These are phyloP conservation scores for Sebastes minor DNA, from an alignment of 2,797 vertebrate species.

Conservation along the genomic window DNA sequence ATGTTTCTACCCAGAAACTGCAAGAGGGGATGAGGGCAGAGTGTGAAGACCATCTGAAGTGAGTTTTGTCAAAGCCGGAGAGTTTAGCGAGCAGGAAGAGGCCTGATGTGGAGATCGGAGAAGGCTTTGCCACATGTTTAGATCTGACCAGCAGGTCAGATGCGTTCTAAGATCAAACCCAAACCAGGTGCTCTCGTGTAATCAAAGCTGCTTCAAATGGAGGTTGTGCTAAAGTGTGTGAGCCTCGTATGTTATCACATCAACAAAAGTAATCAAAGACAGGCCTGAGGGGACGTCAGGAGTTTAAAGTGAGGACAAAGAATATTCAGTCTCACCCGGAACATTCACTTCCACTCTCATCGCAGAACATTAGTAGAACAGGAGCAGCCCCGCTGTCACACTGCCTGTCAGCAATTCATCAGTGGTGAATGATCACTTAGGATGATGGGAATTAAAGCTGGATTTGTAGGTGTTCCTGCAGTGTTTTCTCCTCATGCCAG, in stretches of 20 bases:
- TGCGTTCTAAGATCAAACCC: slow-evolving; percentile 57
- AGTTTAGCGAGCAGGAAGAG: slow-evolving; percentile 51
- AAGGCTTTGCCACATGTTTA: slow-evolving; percentile 51
- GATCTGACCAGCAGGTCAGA: slow-evolving; percentile 31
- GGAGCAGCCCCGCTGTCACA: background rate
- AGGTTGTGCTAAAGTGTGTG: background rate
- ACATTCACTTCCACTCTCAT: background rate
- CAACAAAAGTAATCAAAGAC: slow-evolving; percentile 44
- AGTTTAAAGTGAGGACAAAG: background rate
- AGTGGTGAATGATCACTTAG: background rate
- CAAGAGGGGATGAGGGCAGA: background rate
- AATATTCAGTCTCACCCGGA: slow-evolving; percentile 1
- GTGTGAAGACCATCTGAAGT: slow-evolving; percentile 63
- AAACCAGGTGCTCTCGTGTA: slow-evolving; percentile 65
- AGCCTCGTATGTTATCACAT: slow-evolving; percentile 8
- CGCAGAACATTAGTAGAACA: background rate
- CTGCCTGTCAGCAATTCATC: background rate
- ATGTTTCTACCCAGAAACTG: background rate
- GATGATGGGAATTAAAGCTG: background rate
- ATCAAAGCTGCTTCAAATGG: slow-evolving; percentile 58
- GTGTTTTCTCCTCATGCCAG: slow-evolving; percentile 42
- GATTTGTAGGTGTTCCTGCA: background rate
- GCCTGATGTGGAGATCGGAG: slow-evolving; percentile 29
- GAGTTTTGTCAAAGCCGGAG: slow-evolving; percentile 58
- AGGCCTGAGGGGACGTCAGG: slow-evolving; percentile 1